Evolutionary conservation across 2,888 invertebrate species (phyloP), one percentile per base, ranked within the genome.

Genomic region (Micoletzkya japonica): DNA sequence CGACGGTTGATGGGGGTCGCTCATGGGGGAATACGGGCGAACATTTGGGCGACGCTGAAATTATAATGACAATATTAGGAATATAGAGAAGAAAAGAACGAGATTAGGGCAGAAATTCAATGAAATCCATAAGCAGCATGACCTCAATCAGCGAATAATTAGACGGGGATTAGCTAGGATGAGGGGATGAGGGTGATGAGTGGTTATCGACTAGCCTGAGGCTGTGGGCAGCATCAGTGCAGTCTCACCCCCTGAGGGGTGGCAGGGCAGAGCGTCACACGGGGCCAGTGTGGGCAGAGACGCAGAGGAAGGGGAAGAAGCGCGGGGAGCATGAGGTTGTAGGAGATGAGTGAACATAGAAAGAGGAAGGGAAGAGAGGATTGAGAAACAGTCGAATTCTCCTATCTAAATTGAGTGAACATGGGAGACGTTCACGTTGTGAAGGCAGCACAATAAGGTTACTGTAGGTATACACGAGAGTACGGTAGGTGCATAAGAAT

Each of bases 281-380:
- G n/a, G 34, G 39, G 39, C 39, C 39, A n/a, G n/a, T 39, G 37
- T 37, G 26, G 24, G 28, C 37, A 36, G n/a, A 37, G n/a, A 20
- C 34, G 28, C 34, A 59, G 36, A 59, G 59, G 17, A 59, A n/a
- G 37, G 24, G 26, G 59, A 37, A 26, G 59, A 37, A 59, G 34
- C 17, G 59, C 20, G 28, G 37, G 39, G 20, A 56, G 28, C 28
- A 3, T 10, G 14, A 37, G 36, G 59, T 24, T 4, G 28, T 36
- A n/a, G n/a, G n/a, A n/a, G n/a, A 37, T 37, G 24, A n/a, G n/a
- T n/a, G n/a, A n/a, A n/a, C n/a, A 32, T 56, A 20, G 32, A 32
- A 26, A 59, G 26, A 59, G 50, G 24, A 59, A 14, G 37, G 39
- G 59, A 59, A 39, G 7, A 10, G 39, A 39, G 39, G 7, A 17